phyloP scores from a whole-genome alignment of 2,888 invertebrate genomes.

The Acholoe squamosa region DNA sequence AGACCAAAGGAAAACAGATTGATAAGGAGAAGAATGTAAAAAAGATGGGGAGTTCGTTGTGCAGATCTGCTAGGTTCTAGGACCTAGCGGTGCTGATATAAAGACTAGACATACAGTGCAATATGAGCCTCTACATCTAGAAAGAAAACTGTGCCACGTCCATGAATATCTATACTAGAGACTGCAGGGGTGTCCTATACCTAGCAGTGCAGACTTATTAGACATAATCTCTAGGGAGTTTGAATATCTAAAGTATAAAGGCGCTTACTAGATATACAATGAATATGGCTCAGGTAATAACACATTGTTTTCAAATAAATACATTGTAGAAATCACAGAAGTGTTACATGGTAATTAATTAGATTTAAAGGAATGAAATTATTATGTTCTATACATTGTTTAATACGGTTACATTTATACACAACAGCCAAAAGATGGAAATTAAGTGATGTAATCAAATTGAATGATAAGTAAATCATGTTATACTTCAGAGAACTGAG shows the following conservation, averaged over 20 bases:
- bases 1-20: too few species aligned
- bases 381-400: slow-evolving; percentile 5
- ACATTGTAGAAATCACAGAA: background rate
- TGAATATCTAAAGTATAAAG: background rate
- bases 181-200: background rate
- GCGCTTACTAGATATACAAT: background rate
- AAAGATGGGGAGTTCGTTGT: background rate
- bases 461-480: too few species aligned
- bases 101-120: slow-evolving; percentile 7
- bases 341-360: background rate
- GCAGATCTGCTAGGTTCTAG: background rate
- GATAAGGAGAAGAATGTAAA: background rate
- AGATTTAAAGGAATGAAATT: background rate
- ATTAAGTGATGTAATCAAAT: too few species aligned
- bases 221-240: background rate
- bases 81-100: background rate
- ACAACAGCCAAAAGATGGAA: too few species aligned
- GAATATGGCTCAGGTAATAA: background rate
- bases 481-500: too few species aligned
- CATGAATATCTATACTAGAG: background rate
- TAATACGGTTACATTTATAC: background rate
- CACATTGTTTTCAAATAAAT: background rate
- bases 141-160: background rate
- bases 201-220: background rate
- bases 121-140: background rate